Evolutionary conservation across 2,797 vertebrate genomes (phyloP), one percentile per base, ranked within the genome.

Genomic region (Adrianichthys oophorus): DNA sequence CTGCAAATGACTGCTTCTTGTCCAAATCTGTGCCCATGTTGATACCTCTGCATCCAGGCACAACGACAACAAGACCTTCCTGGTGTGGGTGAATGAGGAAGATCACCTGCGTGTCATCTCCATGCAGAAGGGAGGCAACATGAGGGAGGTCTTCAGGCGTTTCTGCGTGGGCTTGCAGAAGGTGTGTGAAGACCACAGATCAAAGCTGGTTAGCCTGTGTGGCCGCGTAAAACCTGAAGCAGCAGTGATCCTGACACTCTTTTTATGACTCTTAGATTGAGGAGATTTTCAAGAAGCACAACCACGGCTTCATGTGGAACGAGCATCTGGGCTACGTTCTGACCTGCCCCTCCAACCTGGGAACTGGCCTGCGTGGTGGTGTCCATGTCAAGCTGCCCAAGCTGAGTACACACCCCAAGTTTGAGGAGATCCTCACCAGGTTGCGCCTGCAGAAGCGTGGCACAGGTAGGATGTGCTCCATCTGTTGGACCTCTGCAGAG

Each of bases 1-100:
- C 29, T 32, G 29, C 7, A 12, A 32, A 12, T 1, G 2, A 12
- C 1, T 32, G 10, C 8, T 12, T 8, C 0, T 32, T 12, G 32
- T 32, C 32, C 10, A 32, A 32, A 32, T 32, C 32, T 32, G 32
- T 32, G 32, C 17, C 17, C 7, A 45, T 18, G 13, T 14, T 47
- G 19, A 21, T 41, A 18, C 4, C 15, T 53, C 14, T 72, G 16
- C 18, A 15, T 26, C 26, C 68, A 99, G 97, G 96, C 97, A 99
- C 89, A 99, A 99, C 18, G 94, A 98, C 72, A 94, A 90, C 60
- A 99, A 99, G 91, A 96, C 94, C 53, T 98, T 99, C 90, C 92
- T 99, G 83, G 95, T 99, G 45, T 98, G 97, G 97, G 91, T 99
- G 75, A 99, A 99, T 7, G 97, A 99, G 88, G 97, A 99, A 80